phyloP scores from a whole-genome alignment of 2,888 invertebrate genomes.

The Sipha maydis region DNA sequence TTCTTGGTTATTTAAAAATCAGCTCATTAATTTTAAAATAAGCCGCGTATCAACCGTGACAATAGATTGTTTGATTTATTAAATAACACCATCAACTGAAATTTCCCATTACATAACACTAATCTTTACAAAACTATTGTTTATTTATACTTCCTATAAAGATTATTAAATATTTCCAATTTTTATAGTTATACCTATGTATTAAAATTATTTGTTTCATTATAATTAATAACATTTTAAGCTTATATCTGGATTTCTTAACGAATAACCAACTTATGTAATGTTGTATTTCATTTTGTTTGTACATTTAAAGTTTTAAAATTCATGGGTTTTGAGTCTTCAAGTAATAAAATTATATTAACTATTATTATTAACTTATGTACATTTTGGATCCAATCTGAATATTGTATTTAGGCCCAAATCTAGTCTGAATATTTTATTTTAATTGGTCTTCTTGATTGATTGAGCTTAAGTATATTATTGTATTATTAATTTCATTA shows the following conservation, averaged over 20 bases:
- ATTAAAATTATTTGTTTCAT: not conserved
- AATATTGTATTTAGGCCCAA: constrained; percentile 36
- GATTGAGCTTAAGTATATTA: constrained; percentile 42
- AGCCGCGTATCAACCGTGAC: not conserved
- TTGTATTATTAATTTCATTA: constrained; percentile 12
- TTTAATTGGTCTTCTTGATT: constrained; percentile 25
- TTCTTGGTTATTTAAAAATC: constrained; percentile 35
- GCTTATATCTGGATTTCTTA: not conserved
- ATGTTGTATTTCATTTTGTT: not conserved
- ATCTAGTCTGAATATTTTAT: constrained; percentile 39
- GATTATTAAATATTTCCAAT: not conserved
- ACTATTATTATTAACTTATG: not conserved
- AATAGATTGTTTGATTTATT: not conserved
- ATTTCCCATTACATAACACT: not conserved
- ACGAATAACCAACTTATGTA: not conserved
- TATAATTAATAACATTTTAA: not conserved
- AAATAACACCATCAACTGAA: constrained; percentile 11
- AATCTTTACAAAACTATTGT: not conserved
- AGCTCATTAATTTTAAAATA: constrained; percentile 1
- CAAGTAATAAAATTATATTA: constrained; percentile 28
- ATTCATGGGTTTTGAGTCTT: constrained; percentile 1
- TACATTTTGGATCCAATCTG: constrained; percentile 3
- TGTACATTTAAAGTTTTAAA: not conserved
- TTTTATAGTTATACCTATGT: not conserved
- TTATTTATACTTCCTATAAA: not conserved